These are phyloP conservation scores for Conomelus anceps DNA, from an alignment of 2,888 invertebrate species.

Conservation along the genomic window DNA sequence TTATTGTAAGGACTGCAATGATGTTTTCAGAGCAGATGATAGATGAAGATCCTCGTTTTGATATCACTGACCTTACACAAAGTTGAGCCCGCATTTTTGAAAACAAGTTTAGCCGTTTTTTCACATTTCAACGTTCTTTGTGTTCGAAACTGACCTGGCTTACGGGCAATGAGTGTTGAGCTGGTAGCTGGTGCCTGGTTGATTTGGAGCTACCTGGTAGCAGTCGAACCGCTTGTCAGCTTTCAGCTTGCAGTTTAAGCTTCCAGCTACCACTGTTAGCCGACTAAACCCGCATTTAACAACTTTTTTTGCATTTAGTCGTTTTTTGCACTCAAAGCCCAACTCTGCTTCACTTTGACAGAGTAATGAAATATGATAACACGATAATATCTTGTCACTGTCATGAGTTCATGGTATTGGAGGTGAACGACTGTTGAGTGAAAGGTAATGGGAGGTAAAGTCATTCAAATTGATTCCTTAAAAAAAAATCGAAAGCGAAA, in stretches of 20 bases:
- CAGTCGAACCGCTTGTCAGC: neutral
- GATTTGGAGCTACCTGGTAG: neutral
- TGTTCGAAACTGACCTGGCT: neutral
- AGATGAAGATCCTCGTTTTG: neutral
- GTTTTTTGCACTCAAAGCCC: neutral
- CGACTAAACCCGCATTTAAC: neutral
- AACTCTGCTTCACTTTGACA: neutral
- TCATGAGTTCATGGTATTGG: neutral
- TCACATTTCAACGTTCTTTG: neutral
- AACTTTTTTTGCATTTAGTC: neutral
- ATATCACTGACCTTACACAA: neutral
- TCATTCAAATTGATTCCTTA: no score
- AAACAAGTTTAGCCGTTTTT: neutral
- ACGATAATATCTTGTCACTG: neutral
- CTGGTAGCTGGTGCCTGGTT: neutral
- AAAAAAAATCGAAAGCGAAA: no score
- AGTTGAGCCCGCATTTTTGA: neutral
- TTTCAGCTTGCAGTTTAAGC: neutral
- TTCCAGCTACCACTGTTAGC: neutral
- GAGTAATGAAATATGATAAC: neutral
- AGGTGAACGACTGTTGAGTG: neutral
- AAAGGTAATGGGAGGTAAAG: neutral
- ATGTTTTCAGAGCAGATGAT: neutral
- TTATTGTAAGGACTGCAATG: no score
- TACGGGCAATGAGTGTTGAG: neutral